phyloP scores from a whole-genome alignment of 2,888 invertebrate genomes.

The Morinoia aosen region DNA sequence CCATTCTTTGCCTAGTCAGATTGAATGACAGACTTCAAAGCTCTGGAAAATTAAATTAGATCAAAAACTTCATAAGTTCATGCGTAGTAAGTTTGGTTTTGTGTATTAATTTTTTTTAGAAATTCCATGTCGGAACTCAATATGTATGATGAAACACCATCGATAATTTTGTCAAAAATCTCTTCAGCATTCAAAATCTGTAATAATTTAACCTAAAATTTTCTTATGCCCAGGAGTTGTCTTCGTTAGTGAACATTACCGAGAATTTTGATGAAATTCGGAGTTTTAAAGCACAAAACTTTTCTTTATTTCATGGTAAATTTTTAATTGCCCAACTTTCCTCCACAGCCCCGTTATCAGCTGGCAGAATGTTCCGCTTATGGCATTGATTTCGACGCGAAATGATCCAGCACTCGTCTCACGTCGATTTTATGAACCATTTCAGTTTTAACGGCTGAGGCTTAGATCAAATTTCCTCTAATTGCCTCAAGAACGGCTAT shows the following conservation, averaged over 20 bases:
- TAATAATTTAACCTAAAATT: not conserved
- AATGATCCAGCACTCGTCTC: slow-evolving; percentile 40
- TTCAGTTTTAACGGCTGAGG: slow-evolving; percentile 39
- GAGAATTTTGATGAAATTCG: not conserved
- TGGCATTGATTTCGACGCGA: slow-evolving; percentile 23
- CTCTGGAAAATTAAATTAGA: not conserved
- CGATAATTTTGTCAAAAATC: not conserved
- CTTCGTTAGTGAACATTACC: not conserved
- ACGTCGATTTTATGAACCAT: slow-evolving; percentile 50
- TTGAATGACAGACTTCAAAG: slow-evolving; percentile 24
- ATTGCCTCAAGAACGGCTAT: slow-evolving; percentile 39
- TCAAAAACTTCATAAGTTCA: not conserved
- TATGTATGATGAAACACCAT: not conserved
- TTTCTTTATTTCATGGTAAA: not conserved
- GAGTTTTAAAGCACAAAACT: not conserved
- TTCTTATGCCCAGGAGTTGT: not conserved
- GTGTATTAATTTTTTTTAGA: not conserved
- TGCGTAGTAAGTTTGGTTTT: not conserved
- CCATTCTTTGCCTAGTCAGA: slow-evolving; percentile 47
- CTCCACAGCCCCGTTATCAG: slow-evolving; percentile 16
- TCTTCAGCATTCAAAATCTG: not conserved
- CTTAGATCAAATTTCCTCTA: slow-evolving; percentile 45
- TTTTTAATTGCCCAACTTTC: not conserved
- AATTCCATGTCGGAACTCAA: not conserved
- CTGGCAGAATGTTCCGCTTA: slow-evolving; percentile 2